These are phyloP conservation scores for Spilosoma lubricipeda DNA, from an alignment of 2,888 invertebrate species.

Conservation along the genomic window DNA sequence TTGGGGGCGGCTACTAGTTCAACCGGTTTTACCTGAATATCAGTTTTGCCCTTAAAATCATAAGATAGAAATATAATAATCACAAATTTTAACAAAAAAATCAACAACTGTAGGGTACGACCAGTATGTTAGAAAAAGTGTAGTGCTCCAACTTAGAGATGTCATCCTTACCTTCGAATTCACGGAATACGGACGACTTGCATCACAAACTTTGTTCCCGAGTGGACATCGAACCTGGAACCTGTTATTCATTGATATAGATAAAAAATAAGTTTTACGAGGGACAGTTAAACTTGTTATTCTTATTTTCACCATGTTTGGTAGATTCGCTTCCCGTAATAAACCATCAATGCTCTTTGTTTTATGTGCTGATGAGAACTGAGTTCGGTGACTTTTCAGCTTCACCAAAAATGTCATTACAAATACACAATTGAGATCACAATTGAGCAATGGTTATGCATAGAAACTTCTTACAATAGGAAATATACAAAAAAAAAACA, in stretches of 20 bases:
- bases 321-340: background rate
- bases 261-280: background rate
- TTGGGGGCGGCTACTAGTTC: too few relatives aligned
- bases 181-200: background rate
- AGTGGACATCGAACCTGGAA: background rate
- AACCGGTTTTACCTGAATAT: too few relatives aligned
- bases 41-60: too few relatives aligned
- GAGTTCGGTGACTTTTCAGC: background rate
- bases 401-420: background rate
- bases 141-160: background rate
- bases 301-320: background rate
- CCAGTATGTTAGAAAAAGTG: too few relatives aligned
- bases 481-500: too few relatives aligned
- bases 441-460: background rate
- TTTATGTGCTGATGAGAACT: background rate
- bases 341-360: background rate
- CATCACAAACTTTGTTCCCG: background rate
- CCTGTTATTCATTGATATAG: background rate
- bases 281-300: background rate
- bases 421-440: background rate
- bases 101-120: too few relatives aligned
- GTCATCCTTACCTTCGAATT: background rate
- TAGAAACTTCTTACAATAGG: too few relatives aligned
- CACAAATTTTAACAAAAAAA: too few relatives aligned
- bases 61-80: too few relatives aligned